Base-by-base conservation (phyloP, 2,797 vertebrate genomes). In the Pangasius larnaudii region DNA sequence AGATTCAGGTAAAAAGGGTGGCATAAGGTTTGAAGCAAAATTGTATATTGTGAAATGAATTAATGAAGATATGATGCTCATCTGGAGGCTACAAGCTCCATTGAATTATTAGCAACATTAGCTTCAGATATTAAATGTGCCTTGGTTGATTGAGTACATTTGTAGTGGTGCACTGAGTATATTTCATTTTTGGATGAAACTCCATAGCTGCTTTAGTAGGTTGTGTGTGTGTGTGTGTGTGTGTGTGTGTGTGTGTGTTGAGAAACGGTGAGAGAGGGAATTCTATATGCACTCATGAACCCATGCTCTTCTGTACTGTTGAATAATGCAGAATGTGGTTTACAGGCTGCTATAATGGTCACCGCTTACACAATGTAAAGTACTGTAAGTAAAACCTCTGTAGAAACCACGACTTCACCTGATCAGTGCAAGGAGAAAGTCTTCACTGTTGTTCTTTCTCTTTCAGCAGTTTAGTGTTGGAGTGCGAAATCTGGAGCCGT, bases 321-420 rank as follows among this genome's bases (percentile, higher is more conserved):
- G 87, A 90, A 91, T 91, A 91, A 89, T 90, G 87, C 83, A 90
- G 39, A 67, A 56, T 7, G 78, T 42, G 46, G 36, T 87, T 77
- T 83, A 77, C 19, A 72, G 86, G 90, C 85, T 87, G 86, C 82
- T 88, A 30, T 89, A 75, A 89, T 74, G 83, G 63, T 84, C 84
- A 84, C 24, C 13, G 80, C 84, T 67, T 85, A 87, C 84, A 58
- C 39, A 51, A 9, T 61, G 86, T 72, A 75, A 46, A 81, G 77
- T 46, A 75, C 58, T 84, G 78, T 88, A 89, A 87, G 63, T 51
- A 2, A 74, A 51, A 71, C 59, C 67, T 59, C 85, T 56, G 74
- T 63, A 84, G 27, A 88, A 86, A 86, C 87, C 79, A 87, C 87
- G 86, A 72, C 80, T 59, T 84, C 72, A 89, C 78, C 84, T 75